Percentiles rank a stretch among this genome's conserved stretches.
Conservation (phyloP, 2,797 vertebrate species). For the Syndactyla subalaris region DNA sequence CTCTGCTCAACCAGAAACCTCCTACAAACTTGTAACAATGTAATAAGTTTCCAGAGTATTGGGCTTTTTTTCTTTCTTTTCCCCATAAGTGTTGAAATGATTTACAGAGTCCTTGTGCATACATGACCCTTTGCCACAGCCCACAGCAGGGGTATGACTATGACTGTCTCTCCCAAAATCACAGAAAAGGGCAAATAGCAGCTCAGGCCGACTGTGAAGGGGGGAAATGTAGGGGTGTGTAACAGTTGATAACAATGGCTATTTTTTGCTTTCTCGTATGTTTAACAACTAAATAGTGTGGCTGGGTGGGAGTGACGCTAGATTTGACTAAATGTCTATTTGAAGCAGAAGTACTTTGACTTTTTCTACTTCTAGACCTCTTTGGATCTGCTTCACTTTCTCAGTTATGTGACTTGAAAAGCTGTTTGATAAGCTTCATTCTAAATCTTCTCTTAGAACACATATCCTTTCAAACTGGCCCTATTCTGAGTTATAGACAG, state of each 20-base stretch:
- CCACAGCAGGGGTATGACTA: not conserved
- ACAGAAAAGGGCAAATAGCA: not conserved
- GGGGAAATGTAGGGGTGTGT: rapidly evolving
- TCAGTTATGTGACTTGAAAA: not conserved
- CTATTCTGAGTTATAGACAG: not conserved
- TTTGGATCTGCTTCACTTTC: not conserved
- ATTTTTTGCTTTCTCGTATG: not conserved
- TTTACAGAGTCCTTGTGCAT: not conserved
- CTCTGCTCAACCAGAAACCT: not conserved
- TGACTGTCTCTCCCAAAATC: not conserved
- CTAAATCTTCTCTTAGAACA: not conserved
- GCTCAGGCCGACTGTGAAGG: not conserved
- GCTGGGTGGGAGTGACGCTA: not conserved
- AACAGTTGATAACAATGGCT: not conserved
- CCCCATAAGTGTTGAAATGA: not conserved
- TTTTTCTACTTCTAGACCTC: not conserved
- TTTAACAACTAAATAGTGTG: not conserved
- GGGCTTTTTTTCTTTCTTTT: rapidly evolving
- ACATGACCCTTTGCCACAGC: rapidly evolving
- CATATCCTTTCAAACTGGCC: not conserved
- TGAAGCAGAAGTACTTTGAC: not conserved
- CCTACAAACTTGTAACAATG: not conserved
- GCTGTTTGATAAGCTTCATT: not conserved
- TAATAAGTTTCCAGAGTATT: not conserved
- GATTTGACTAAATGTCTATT: not conserved